Conservation (phyloP, 2,888 invertebrate species). For the Plebejus argus region DNA sequence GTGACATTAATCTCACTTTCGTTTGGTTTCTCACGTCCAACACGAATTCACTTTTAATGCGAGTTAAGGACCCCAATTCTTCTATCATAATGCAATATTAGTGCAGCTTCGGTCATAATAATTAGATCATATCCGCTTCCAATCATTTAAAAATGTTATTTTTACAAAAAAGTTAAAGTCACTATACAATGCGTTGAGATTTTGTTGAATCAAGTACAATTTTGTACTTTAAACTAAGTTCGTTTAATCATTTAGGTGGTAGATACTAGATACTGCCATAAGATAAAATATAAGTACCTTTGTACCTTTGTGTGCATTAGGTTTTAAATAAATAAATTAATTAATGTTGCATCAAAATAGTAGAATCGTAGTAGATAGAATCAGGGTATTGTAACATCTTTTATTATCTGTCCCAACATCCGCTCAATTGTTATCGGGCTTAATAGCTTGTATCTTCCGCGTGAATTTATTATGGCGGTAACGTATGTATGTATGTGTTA, state of each 20-base stretch:
- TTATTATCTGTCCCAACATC: constrained; percentile 48
- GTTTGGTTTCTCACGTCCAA: constrained; percentile 65
- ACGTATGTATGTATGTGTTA: constrained; percentile 11
- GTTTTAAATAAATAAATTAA: too few relatives aligned
- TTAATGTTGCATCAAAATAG: not conserved
- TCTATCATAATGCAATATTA: not conserved
- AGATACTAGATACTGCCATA: too few relatives aligned
- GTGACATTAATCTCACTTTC: constrained; percentile 55
- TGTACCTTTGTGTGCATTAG: too few relatives aligned
- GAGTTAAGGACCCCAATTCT: constrained; percentile 45
- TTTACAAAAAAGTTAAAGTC: too few relatives aligned
- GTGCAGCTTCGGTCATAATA: not conserved
- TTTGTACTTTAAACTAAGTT: too few relatives aligned
- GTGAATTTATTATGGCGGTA: constrained; percentile 19
- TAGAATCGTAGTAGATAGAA: not conserved
- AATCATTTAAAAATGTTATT: too few relatives aligned
- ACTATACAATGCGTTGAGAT: too few relatives aligned
- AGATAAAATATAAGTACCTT: too few relatives aligned
- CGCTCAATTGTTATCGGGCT: constrained; percentile 47
- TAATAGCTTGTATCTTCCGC: constrained; percentile 42
- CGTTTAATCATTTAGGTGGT: too few relatives aligned
- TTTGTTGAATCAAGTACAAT: too few relatives aligned
- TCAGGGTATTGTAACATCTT: constrained; percentile 45
- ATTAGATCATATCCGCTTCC: too few relatives aligned
- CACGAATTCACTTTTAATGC: constrained; percentile 62